These are phyloP conservation scores for Bombus breviceps DNA, from an alignment of 1,140 invertebrate genomes.

Conservation along the genomic window DNA sequence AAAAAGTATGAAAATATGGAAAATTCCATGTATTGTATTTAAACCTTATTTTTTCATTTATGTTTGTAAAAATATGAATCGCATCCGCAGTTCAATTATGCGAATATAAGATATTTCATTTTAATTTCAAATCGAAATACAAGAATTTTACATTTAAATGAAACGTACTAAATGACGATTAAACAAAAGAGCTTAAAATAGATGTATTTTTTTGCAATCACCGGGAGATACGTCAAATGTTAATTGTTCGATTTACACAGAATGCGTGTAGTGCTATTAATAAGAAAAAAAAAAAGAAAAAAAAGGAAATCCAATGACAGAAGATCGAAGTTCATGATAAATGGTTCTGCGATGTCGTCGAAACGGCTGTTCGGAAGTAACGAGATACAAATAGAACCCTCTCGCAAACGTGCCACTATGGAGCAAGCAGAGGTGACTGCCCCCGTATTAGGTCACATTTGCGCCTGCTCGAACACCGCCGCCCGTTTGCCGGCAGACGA, in stretches of 20 bases:
- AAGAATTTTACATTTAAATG: no score
- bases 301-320: background rate
- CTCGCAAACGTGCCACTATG: constrained; percentile 67
- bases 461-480: constrained; percentile 45
- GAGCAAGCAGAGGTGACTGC: constrained; percentile 69
- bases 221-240: no score
- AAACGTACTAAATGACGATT: no score
- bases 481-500: constrained; percentile 37
- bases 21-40: background rate
- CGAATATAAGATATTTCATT: no score
- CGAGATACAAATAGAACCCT: constrained; percentile 78
- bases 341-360: constrained; percentile 44
- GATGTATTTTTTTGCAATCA: no score
- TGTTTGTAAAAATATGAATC: background rate
- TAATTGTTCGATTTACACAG: no score
- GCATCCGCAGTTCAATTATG: no score
- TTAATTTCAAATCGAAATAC: no score
- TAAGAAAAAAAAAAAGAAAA: background rate
- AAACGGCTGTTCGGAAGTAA: constrained; percentile 71
- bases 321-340: constrained; percentile 27
- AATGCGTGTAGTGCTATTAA: background rate
- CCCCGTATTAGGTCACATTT: constrained; percentile 75
- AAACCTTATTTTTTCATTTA: background rate
- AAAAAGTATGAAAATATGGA: background rate
- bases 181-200: no score